Percentiles rank a stretch among this genome's conserved stretches.
Conservation (phyloP, 2,888 invertebrate species). For the Tachystola acroxantha region DNA sequence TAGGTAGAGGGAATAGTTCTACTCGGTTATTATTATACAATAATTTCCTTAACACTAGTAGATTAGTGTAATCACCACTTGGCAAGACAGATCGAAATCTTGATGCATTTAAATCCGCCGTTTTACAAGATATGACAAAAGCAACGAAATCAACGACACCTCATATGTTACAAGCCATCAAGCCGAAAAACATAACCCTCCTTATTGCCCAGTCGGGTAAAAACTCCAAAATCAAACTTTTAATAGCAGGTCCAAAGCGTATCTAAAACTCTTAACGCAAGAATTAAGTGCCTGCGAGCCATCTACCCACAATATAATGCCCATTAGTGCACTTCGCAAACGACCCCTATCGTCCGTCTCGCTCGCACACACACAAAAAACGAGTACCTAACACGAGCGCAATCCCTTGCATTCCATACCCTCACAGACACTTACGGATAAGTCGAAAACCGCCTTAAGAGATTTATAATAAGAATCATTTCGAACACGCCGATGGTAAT, state of each 20-base stretch:
- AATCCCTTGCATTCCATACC: conserved; percentile 70
- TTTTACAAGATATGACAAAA: too few species aligned
- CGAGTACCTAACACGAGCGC: conserved; percentile 66
- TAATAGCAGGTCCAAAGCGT: background rate
- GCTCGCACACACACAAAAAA: conserved; percentile 68
- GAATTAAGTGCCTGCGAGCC: conserved; percentile 46
- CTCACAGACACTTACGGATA: conserved; percentile 29
- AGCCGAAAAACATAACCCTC: too few species aligned
- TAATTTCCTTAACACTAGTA: too few species aligned
- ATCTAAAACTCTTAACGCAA: conserved; percentile 24
- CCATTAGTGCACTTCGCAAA: conserved; percentile 71
- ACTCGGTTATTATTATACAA: too few species aligned
- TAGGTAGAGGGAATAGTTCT: too few species aligned
- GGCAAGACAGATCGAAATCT: too few species aligned
- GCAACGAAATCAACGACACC: too few species aligned
- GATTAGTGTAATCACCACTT: too few species aligned
- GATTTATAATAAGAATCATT: conserved; percentile 33
- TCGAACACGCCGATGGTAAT: conserved; percentile 17
- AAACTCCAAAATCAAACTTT: background rate
- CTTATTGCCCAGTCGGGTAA: too few species aligned
- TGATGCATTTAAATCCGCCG: too few species aligned
- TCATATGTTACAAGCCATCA: too few species aligned
- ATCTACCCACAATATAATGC: conserved; percentile 59
- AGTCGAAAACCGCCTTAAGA: conserved; percentile 28
- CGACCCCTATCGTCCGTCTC: conserved; percentile 48